These are phyloP conservation scores for Mus spretus DNA, from an alignment of 2,797 vertebrate species.

Conservation along the genomic window DNA sequence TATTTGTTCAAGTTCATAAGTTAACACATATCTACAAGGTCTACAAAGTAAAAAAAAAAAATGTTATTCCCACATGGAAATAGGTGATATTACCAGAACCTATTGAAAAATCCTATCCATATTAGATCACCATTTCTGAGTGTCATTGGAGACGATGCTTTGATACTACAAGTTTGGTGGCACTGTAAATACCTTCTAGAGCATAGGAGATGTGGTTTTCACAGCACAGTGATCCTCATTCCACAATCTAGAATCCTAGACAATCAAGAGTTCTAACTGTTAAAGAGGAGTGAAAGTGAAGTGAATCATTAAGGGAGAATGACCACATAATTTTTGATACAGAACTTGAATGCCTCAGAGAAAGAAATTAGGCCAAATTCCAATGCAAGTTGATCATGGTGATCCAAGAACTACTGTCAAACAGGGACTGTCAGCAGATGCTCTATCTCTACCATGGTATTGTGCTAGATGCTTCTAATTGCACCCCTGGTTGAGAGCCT, in stretches of 20 bases:
- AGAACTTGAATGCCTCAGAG: background rate
- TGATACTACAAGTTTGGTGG: background rate
- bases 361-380: background rate
- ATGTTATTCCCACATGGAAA: background rate
- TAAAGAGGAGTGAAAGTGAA: background rate
- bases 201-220: background rate
- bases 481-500: background rate
- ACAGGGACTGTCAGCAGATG: background rate
- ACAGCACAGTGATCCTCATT: background rate
- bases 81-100: background rate
- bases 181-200: background rate
- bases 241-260: background rate
- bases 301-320: background rate
- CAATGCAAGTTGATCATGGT: background rate
- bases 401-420: background rate
- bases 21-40: background rate
- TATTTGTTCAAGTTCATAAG: background rate
- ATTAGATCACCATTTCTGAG: background rate
- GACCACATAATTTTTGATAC: background rate
- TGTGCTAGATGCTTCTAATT: background rate
- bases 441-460: background rate
- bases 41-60: background rate
- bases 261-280: background rate
- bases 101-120: background rate
- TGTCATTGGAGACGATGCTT: background rate